phyloP scores from a whole-genome alignment of 2,888 invertebrate species.

The Phortica magna region DNA sequence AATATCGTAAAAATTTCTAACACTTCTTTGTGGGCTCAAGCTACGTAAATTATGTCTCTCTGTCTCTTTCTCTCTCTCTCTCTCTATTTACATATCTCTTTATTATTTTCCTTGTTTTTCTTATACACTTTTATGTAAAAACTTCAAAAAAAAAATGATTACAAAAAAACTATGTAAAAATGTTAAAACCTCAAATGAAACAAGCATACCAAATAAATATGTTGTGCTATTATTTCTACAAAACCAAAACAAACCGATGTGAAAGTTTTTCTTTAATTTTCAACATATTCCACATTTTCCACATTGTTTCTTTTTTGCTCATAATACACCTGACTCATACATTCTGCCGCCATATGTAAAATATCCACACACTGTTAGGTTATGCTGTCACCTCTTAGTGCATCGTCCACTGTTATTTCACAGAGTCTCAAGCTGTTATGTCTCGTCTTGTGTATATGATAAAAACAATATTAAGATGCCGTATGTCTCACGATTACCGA shows the following conservation, averaged over 20 bases:
- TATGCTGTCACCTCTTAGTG: neutral
- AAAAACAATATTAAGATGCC: too few species aligned
- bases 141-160: constrained; percentile 41
- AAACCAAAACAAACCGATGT: constrained; percentile 47
- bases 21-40: constrained; percentile 57
- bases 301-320: neutral
- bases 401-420: neutral
- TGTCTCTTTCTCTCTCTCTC: neutral
- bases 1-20: neutral
- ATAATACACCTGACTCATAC: constrained; percentile 1
- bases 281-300: constrained; percentile 13
- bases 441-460: too few species aligned
- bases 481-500: too few species aligned
- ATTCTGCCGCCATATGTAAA: neutral
- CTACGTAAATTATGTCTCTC: constrained; percentile 60
- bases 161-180: constrained; percentile 36
- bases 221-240: constrained; percentile 60
- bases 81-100: constrained; percentile 38
- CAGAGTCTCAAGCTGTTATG: too few species aligned
- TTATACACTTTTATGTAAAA: constrained; percentile 57
- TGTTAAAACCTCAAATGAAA: constrained; percentile 55
- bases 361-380: neutral
- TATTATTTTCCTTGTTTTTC: constrained; percentile 44
- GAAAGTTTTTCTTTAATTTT: constrained; percentile 47
- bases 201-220: constrained; percentile 47